Evolutionary conservation across 2,888 invertebrate species (phyloP).

Genomic region (Lasioglossum calceatum): DNA sequence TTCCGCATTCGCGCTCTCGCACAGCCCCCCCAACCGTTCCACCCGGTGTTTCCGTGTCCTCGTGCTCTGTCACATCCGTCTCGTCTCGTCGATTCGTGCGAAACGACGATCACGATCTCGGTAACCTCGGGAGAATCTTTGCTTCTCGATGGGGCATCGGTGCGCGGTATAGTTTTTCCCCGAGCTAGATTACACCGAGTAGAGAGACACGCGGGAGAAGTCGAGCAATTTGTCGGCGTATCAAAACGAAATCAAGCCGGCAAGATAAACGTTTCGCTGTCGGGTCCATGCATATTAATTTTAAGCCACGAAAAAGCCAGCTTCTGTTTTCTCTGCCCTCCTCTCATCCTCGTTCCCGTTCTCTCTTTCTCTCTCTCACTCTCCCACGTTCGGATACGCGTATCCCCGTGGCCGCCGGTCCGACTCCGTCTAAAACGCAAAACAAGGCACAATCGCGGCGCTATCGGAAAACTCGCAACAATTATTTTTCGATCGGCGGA

Average conservation of each 20-base stretch:
- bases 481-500: constrained; percentile 83
- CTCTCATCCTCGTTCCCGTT: background rate
- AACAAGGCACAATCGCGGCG: constrained; percentile 66
- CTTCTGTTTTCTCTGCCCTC: constrained; percentile 42
- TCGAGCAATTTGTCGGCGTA: constrained; percentile 81
- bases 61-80: background rate
- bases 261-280: constrained; percentile 83
- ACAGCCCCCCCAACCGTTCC: too few species aligned
- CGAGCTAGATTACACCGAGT: constrained; percentile 51
- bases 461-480: constrained; percentile 73
- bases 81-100: background rate
- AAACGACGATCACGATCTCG: background rate
- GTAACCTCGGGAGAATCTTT: background rate
- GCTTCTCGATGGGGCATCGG: background rate
- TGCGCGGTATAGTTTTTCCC: constrained; percentile 29
- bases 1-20: constrained; percentile 34
- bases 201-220: constrained; percentile 54
- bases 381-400: background rate
- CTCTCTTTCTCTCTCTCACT: background rate
- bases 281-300: constrained; percentile 84
- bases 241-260: constrained; percentile 83
- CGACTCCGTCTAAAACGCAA: constrained; percentile 69
- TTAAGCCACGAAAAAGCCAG: constrained; percentile 83
- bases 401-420: background rate
- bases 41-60: background rate